Evolutionary conservation across 1,140 invertebrate genomes (phyloP), one percentile per base, ranked within the genome.

Genomic region (Procambarus virginalis): DNA sequence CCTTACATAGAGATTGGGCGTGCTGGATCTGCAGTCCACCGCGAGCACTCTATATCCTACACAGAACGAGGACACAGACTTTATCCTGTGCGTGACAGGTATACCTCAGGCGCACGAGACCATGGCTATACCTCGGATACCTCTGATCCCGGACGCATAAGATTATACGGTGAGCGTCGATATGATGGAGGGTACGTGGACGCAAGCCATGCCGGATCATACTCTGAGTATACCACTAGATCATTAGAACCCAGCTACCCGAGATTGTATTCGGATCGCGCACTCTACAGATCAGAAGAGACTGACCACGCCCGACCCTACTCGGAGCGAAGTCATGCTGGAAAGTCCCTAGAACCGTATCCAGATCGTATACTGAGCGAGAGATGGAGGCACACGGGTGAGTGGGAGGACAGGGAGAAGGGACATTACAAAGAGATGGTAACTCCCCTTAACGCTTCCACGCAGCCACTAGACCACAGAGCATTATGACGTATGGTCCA

Each of bases 401-500:
- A 86, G 8, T 51, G 75, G 12, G 84, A 58, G 10, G 14, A 58
- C 20, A 34, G 84, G 51, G 83, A 84, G 6, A 70, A 70, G 17
- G 48, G 48, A 14, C 49, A 75, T 6, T 49, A 49, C 22, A 75
- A 75, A n/a, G 84, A 77, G 22, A 68, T 73, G 45, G 34, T 86
- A 14, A 34, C 58, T 49, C 45, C 84, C 17, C 49, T 48, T 2
- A 45, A 45, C 55, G 75, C 84, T 75, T 14, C 49, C 14, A 55
- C 84, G 0, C 84, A 73, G 14, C n/a, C 60, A 17, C 22, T 58
- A 6, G 51, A 86, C 55, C 84, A 86, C 60, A 51, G 84, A 51
- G 51, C 84, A 3, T 86, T 86, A 86, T 86, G 84, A 86, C 84
- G 84, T 51, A 34, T 86, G 58, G 84, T 86, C 14, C 84, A 86